Evolutionary conservation across 2,888 invertebrate species (phyloP), one percentile per base, ranked within the genome.

Genomic region (Neria commutata): DNA sequence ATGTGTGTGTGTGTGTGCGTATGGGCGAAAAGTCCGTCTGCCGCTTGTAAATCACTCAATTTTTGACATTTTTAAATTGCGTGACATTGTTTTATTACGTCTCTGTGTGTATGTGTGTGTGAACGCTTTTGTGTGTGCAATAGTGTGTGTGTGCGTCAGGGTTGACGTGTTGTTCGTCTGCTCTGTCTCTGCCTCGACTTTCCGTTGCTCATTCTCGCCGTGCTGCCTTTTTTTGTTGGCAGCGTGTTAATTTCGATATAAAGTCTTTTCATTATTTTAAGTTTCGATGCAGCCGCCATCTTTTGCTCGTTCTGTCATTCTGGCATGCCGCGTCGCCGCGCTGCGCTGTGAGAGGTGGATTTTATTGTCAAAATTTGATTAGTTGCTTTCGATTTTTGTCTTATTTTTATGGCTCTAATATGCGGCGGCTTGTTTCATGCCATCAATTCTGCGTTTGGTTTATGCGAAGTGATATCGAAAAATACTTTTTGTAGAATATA

Each of bases 21-120:
- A 42, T 42, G 42, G 42, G 42, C 21, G 42, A 42, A 42, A 25
- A 24, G 63, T 66, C 65, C 65, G 69, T 69, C 67, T 68, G 64
- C 60, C 68, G 74, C 71, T 72, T 72, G 81, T 79, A 79, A 79
- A 79, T 79, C 81, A 79, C 81, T 79, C 80, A 79, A 77, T 72
- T 73, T 81, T 77, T 80, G 80, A 81, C 80, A 75, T 74, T 80
- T 78, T 76, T 78, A 78, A 81, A 79, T 81, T 81, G 78, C 80
- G 78, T 80, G 80, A 78, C 81, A 81, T 78, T 80, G 81, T 80
- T 80, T 79, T 78, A 80, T 78, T 71, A 75, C 72, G 72, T 70
- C 59, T 63, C 62, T 58, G 64, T 65, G 51, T 49, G 55, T 16
- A 16, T 42, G 26, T 53, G 10, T 52, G 58, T 42, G 47, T 51